Evolutionary conservation across 2,113 vertebrate genomes (phyloP).

Genomic region (Xiphophorus couchianus): DNA sequence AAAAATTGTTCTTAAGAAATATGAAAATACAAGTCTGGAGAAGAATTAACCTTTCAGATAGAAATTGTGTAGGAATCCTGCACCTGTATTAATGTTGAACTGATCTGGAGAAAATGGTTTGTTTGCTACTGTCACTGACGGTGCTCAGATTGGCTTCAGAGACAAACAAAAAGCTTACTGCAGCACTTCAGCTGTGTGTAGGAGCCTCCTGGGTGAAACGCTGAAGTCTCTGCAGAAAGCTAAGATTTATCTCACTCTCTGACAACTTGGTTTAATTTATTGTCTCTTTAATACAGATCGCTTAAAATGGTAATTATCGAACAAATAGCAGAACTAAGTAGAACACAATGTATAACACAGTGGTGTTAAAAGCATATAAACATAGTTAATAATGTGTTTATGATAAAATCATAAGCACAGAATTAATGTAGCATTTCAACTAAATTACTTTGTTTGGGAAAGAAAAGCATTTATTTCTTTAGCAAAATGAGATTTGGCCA

Average conservation of each 20-base stretch:
- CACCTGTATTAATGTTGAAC: slow-evolving; percentile 9
- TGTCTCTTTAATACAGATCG: neutral
- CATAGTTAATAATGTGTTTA: neutral
- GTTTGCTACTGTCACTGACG: slow-evolving; percentile 27
- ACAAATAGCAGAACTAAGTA: neutral
- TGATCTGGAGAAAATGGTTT: slow-evolving; percentile 14
- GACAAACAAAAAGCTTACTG: slow-evolving; percentile 43
- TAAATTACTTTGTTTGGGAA: neutral
- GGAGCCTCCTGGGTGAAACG: slow-evolving; percentile 43
- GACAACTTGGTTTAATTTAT: neutral
- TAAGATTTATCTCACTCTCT: slow-evolving; percentile 2
- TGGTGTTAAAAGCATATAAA: neutral
- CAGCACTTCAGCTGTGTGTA: slow-evolving; percentile 50
- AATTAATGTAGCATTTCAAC: neutral
- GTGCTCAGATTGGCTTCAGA: slow-evolving; percentile 19
- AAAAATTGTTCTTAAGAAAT: neutral
- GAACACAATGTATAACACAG: neutral
- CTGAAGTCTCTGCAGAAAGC: slow-evolving; percentile 59
- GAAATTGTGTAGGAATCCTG: neutral
- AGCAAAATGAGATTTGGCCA: neutral
- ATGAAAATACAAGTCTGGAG: neutral
- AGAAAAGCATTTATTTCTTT: neutral
- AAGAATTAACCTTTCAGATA: neutral
- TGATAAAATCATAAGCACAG: too few species aligned
- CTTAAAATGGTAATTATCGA: neutral